phyloP scores from a whole-genome alignment of 2,113 vertebrate genomes.

The Coptodon rendalli region DNA sequence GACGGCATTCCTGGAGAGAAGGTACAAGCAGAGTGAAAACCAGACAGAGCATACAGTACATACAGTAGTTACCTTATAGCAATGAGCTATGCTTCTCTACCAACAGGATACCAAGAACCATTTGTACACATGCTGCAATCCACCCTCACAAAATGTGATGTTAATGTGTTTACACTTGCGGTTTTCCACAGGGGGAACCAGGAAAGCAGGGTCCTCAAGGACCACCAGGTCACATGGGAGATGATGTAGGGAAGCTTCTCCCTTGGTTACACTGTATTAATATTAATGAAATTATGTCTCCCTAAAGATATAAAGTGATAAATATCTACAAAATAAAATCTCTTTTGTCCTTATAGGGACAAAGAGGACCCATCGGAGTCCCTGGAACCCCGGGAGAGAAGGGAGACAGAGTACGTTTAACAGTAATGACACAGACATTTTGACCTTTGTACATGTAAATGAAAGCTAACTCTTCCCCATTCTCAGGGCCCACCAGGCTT shows the following conservation, averaged over 20 bases:
- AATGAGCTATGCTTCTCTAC: not conserved
- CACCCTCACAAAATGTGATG: not conserved
- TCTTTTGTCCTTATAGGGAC: constrained; percentile 57
- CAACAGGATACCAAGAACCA: not conserved
- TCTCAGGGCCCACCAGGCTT: constrained; percentile 73
- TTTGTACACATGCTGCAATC: not conserved
- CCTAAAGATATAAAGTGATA: not conserved
- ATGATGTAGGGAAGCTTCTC: constrained; percentile 61
- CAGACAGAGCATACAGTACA: not conserved
- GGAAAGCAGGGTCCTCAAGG: constrained; percentile 64
- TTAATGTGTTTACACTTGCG: not conserved
- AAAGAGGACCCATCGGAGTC: constrained; percentile 70
- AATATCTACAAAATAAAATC: not conserved
- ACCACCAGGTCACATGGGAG: constrained; percentile 68
- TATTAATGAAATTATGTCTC: not conserved
- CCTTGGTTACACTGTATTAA: not conserved
- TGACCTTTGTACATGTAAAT: not conserved
- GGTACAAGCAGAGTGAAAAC: constrained; percentile 30
- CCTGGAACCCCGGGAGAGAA: constrained; percentile 69
- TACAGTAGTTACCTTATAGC: not conserved
- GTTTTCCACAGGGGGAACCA: constrained; percentile 60
- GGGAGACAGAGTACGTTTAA: constrained; percentile 68
- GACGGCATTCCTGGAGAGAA: constrained; percentile 65
- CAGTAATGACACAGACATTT: not conserved
- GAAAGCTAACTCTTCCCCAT: not conserved